These are phyloP conservation scores for Drepana falcataria DNA, from an alignment of 2,888 invertebrate species.

Conservation along the genomic window DNA sequence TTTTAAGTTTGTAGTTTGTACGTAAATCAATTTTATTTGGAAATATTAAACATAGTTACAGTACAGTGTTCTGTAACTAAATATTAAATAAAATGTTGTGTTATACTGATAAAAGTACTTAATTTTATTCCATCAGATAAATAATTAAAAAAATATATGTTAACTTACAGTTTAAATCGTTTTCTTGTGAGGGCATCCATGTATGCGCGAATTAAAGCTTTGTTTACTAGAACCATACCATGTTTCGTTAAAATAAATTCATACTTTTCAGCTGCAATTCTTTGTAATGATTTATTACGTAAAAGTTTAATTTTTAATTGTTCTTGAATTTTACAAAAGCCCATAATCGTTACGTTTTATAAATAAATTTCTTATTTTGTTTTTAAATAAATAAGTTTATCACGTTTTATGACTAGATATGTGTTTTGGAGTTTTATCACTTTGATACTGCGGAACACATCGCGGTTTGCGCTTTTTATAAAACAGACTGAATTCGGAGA, in stretches of 20 bases:
- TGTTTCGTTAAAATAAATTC: conserved; percentile 19
- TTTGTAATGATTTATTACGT: conserved; percentile 10
- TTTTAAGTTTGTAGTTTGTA: no score
- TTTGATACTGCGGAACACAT: not conserved
- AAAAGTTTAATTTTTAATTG: conserved; percentile 16
- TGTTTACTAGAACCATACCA: conserved; percentile 16
- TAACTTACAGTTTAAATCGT: conserved; percentile 28
- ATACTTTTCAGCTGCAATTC: conserved; percentile 26
- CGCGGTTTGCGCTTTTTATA: no score
- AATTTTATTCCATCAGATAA: not conserved
- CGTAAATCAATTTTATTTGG: no score
- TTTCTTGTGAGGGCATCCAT: conserved; percentile 19
- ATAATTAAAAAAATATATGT: no score
- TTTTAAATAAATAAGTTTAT: not conserved
- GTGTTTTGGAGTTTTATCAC: conserved; percentile 2
- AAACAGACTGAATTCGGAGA: not conserved
- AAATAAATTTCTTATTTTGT: not conserved
- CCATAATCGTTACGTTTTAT: conserved; percentile 20
- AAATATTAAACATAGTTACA: no score
- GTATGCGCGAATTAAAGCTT: conserved; percentile 13
- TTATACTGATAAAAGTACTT: not conserved
- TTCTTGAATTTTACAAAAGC: conserved; percentile 28
- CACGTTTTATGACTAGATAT: not conserved
- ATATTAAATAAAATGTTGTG: no score
- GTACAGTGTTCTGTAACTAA: no score